Evolutionary conservation across 2,888 invertebrate species (phyloP).

Genomic region (Caenorhabditis auriculariae): DNA sequence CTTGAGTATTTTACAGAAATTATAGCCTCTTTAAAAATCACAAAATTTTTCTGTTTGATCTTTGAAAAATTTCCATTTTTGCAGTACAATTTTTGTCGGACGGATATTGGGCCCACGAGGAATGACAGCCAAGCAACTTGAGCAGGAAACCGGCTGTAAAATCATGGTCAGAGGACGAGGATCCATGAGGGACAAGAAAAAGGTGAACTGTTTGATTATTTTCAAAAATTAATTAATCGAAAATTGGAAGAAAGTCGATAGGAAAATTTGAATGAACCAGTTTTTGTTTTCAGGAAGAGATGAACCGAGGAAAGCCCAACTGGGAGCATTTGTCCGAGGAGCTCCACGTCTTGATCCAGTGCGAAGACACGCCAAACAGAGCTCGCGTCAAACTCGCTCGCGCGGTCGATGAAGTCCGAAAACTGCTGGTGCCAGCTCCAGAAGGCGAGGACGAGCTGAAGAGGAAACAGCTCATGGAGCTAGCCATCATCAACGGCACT

Average conservation of each 20-base stretch:
- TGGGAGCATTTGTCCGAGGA: conserved; percentile 99
- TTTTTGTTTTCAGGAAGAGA: conserved; percentile 81
- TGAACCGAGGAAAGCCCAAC: conserved; percentile 98
- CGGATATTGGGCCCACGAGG: conserved; percentile 98
- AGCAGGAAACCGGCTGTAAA: conserved; percentile 99
- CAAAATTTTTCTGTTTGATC: not conserved
- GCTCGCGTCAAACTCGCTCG: conserved; percentile 89
- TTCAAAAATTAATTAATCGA: not conserved
- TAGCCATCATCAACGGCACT: conserved; percentile 99
- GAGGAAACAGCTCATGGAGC: conserved; percentile 98
- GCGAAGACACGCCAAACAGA: conserved; percentile 96
- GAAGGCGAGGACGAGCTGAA: conserved; percentile 91
- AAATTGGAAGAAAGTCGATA: not conserved
- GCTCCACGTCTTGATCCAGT: conserved; percentile 94
- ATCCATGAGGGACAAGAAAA: conserved; percentile 61
- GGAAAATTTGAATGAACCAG: not conserved
- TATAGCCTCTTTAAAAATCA: not conserved
- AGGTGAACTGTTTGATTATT: conserved; percentile 16
- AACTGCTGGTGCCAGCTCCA: conserved; percentile 87
- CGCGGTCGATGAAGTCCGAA: conserved; percentile 96
- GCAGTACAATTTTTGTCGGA: conserved; percentile 93
- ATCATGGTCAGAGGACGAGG: conserved; percentile 84
- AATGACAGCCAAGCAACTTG: conserved; percentile 99
- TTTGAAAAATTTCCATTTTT: not conserved
- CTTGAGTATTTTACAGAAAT: too few species aligned